phyloP scores from a whole-genome alignment of 1,140 invertebrate genomes.

The Papilio xuthus region DNA sequence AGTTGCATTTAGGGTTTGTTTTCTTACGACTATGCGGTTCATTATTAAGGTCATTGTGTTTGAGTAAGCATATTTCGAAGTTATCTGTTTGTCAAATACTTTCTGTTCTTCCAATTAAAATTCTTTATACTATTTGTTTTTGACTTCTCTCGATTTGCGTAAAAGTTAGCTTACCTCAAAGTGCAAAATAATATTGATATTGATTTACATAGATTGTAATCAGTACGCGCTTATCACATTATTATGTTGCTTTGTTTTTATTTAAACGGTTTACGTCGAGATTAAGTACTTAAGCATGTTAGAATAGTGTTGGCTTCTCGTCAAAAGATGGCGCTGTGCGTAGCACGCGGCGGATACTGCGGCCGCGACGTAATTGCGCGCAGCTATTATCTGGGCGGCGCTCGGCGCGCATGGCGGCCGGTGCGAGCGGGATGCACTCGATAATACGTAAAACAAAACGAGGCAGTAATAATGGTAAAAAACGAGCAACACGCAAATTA shows the following conservation, averaged over 20 bases:
- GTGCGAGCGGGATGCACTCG: slow-evolving; percentile 80
- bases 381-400: slow-evolving; percentile 79
- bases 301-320: slow-evolving; percentile 51
- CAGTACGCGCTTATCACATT: no score
- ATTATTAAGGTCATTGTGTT: no score
- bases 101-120: no score
- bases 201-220: no score
- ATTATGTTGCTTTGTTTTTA: background rate
- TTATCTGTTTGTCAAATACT: no score
- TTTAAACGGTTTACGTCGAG: background rate
- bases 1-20: no score
- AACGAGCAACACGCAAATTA: slow-evolving; percentile 80
- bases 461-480: slow-evolving; percentile 81
- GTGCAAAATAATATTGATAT: no score
- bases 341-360: slow-evolving; percentile 46
- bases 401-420: slow-evolving; percentile 76
- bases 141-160: no score
- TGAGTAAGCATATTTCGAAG: no score
- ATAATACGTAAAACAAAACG: slow-evolving; percentile 81
- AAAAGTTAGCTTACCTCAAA: no score
- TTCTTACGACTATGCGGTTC: no score
- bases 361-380: slow-evolving; percentile 68
- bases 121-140: no score
- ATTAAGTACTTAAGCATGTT: background rate
- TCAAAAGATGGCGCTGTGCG: slow-evolving; percentile 69